phyloP scores from a whole-genome alignment of 2,113 vertebrate genomes.

The Galbula dea region DNA sequence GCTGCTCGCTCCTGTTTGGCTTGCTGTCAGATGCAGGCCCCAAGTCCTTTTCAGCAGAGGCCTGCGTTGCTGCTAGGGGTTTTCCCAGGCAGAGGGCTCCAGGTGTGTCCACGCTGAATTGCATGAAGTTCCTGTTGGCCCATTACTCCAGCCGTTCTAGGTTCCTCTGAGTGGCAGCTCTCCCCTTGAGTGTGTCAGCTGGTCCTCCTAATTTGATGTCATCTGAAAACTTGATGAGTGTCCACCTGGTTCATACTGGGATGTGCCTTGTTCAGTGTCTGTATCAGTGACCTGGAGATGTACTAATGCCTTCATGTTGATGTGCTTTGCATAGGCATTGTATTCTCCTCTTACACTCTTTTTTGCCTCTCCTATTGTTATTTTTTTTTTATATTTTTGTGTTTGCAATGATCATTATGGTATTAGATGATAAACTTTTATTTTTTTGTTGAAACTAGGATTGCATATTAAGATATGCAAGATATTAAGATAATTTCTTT shows the following conservation, averaged over 20 bases:
- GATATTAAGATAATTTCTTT: neutral
- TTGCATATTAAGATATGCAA: too few relatives aligned
- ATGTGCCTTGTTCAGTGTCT: neutral
- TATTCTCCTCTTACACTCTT: neutral
- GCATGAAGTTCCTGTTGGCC: neutral
- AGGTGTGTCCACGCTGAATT: neutral
- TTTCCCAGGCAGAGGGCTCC: neutral
- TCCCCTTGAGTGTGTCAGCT: neutral
- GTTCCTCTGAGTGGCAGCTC: neutral
- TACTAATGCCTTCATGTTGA: neutral
- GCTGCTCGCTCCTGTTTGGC: fast-evolving
- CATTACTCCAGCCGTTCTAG: neutral
- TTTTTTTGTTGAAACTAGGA: neutral
- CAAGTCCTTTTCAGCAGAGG: neutral
- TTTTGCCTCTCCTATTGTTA: neutral
- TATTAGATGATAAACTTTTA: neutral
- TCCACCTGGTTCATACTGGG: neutral
- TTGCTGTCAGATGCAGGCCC: neutral
- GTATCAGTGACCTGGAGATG: neutral
- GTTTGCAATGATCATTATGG: neutral
- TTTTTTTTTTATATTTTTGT: neutral
- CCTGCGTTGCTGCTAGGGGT: neutral
- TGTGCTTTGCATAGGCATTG: fast-evolving
- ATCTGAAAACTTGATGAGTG: neutral
- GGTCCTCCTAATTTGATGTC: neutral